Evolutionary conservation across 1,140 invertebrate species (phyloP).

Genomic region (Bilobella aurantiaca): DNA sequence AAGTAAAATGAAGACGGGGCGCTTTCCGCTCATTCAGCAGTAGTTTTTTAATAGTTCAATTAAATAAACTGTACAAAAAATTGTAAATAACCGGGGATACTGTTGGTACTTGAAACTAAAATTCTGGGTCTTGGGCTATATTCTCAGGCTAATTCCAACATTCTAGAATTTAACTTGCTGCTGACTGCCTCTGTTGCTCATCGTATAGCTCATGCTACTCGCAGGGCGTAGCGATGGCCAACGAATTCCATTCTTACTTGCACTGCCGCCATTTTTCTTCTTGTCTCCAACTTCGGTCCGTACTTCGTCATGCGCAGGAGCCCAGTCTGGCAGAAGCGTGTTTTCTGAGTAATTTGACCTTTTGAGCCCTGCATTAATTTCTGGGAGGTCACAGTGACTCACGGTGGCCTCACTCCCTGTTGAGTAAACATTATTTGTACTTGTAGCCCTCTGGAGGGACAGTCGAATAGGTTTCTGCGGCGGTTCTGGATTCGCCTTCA

Average conservation of each 20-base stretch:
- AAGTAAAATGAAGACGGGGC: too few species aligned
- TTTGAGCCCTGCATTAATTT: constrained; percentile 28
- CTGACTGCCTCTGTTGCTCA: constrained; percentile 21
- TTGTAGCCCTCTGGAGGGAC: constrained; percentile 66
- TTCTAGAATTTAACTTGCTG: constrained; percentile 24
- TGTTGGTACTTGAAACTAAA: too few species aligned
- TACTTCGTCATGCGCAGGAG: constrained; percentile 20
- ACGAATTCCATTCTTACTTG: constrained; percentile 30
- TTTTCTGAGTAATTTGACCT: constrained; percentile 33
- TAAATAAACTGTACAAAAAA: too few species aligned
- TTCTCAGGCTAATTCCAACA: too few species aligned
- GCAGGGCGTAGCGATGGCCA: constrained; percentile 34
- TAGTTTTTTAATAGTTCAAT: too few species aligned
- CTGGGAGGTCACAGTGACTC: too few species aligned
- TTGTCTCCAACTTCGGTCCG: constrained; percentile 23
- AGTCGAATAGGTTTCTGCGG: constrained; percentile 71
- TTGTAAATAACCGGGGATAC: too few species aligned
- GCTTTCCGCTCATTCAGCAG: too few species aligned
- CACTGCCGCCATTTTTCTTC: constrained; percentile 21
- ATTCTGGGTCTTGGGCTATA: too few species aligned
- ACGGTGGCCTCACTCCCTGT: background rate
- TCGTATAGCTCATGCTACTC: constrained; percentile 33
- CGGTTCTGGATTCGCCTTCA: constrained; percentile 49
- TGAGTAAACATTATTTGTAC: constrained; percentile 38
- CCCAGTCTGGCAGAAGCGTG: constrained; percentile 32